Percentiles rank a stretch among this genome's conserved stretches.
Evolutionary conservation across 1,140 invertebrate species (phyloP).

Genomic region (Drosophila arizonae): DNA sequence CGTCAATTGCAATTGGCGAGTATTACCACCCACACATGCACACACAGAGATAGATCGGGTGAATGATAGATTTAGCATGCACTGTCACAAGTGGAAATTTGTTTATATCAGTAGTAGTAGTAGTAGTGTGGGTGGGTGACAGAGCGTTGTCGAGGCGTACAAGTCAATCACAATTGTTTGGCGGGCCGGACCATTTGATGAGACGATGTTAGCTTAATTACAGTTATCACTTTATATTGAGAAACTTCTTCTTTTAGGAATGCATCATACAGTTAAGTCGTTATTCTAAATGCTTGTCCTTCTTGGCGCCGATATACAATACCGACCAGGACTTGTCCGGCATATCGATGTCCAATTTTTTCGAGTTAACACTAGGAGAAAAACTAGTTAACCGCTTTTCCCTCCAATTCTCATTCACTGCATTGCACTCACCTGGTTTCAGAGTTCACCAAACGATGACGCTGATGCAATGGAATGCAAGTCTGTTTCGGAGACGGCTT

Average conservation of each 20-base stretch:
- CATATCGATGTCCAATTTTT: constrained; percentile 40
- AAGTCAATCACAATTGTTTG: constrained; percentile 58
- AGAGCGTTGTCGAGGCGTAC: constrained; percentile 17
- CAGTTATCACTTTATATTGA: background rate
- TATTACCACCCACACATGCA: constrained; percentile 35
- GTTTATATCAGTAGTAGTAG: constrained; percentile 44
- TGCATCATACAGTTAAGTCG: background rate
- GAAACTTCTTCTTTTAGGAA: background rate
- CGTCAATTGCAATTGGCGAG: constrained; percentile 59
- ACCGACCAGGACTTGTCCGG: constrained; percentile 80
- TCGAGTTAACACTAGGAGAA: constrained; percentile 16
- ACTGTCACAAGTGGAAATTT: constrained; percentile 57
- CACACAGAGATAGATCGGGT: background rate
- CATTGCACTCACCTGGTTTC: constrained; percentile 49
- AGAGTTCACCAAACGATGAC: constrained; percentile 43
- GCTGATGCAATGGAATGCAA: constrained; percentile 70
- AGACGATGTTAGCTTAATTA: constrained; percentile 1
- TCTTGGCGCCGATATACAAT: constrained; percentile 56
- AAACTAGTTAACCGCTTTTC: background rate
- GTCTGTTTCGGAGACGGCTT: constrained; percentile 64
- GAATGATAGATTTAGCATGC: constrained; percentile 48
- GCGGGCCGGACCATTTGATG: constrained; percentile 25
- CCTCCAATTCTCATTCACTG: too few species aligned
- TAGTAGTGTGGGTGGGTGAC: constrained; percentile 34
- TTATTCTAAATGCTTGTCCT: constrained; percentile 43